Evolutionary conservation across 53 echinoderm and acorn worm genomes (phyloP), one percentile per base, ranked within the genome.

Genomic region (Astropecten irregularis): DNA sequence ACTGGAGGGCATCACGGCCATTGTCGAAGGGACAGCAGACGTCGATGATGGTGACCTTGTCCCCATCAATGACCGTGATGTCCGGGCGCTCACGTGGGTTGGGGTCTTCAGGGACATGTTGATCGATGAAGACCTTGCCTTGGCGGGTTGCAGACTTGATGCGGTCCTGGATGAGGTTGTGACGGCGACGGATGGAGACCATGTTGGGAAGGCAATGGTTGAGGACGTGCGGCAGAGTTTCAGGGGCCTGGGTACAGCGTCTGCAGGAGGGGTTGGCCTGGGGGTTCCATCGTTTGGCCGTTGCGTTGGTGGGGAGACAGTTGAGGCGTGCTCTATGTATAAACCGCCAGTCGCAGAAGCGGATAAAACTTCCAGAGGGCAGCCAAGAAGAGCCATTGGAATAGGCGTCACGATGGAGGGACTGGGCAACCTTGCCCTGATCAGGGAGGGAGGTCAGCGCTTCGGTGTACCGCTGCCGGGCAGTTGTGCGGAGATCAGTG

Each of bases 61-160:
- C 13, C 21, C 82, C 82, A 47, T 82, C 66, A 8, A 82, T 13
- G 32, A 70, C 84, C 22, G 60, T 59, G 70, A 58, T 70, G 32
- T 84, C 84, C 0, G 71, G 71, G 16, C 71, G 53, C 58, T 84
- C 54, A 18, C 83, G 56, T 16, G 70, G 84, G 44, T 39, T 26
- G n/a, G 70, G 84, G 27, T 84, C 84, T 1, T 40, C 84, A 0
- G 84, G 70, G 37, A 84, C 71, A 53, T 84, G 56, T 33, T 70
- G 84, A 28, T 83, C 44, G 11, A 28, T 20, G 58, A 26, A 83
- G 2, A 69, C 18, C 13, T 34, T 32, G 3, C 82, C 82, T 13
- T 82, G 65, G 1, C 63, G 44, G 15, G 50, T 28, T 2, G 71
- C 68, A 2, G 40, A 3, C 37, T 64, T 64, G 35, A 64, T 33